phyloP scores from a whole-genome alignment of 2,113 vertebrate species.

The Nycticryphes semicollaris region DNA sequence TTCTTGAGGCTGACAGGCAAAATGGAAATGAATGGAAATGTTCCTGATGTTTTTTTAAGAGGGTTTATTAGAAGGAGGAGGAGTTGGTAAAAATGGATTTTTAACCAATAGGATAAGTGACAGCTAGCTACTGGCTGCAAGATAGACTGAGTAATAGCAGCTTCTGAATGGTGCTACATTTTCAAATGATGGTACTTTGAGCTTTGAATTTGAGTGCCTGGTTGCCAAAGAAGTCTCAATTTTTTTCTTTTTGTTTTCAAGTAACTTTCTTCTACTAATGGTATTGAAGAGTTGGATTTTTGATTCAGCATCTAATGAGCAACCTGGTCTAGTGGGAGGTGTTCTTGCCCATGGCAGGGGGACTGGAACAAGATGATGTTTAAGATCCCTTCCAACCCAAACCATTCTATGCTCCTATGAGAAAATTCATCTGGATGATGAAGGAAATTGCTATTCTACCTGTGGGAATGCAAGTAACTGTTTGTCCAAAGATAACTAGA shows the following conservation, averaged over 20 bases:
- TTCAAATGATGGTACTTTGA: neutral
- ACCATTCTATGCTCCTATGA: neutral
- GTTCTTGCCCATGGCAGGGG: too few relatives aligned
- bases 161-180: neutral
- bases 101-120: neutral
- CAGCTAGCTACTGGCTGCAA: neutral
- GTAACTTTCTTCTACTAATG: neutral
- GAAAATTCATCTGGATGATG: neutral
- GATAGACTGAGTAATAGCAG: neutral
- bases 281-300: neutral
- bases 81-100: neutral
- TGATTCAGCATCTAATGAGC: neutral
- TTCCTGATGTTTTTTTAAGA: neutral
- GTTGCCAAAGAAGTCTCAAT: neutral
- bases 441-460: neutral
- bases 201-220: neutral
- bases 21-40: neutral
- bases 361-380: too few relatives aligned
- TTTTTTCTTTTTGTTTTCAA: neutral
- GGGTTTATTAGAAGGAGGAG: neutral
- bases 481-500: neutral
- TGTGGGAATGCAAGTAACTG: neutral
- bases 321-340: too few relatives aligned
- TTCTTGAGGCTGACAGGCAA: neutral
- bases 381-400: too few relatives aligned